phyloP scores from a whole-genome alignment of 2,113 vertebrate species.

The Crotalus horridus region DNA sequence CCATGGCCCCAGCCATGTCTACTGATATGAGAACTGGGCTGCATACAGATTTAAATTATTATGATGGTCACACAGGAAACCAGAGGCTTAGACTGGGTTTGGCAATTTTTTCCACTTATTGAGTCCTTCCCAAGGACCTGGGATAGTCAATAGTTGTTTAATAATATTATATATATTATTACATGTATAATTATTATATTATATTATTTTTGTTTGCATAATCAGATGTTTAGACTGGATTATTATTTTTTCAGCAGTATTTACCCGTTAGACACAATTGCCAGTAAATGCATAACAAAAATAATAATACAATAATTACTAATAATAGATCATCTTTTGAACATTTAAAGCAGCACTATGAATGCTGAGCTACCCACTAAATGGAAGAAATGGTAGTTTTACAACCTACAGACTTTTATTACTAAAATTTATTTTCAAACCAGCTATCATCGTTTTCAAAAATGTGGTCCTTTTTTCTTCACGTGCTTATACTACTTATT shows the following conservation, averaged over 20 bases:
- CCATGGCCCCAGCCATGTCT: not conserved
- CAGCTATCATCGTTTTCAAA: not conserved
- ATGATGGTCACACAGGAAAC: not conserved
- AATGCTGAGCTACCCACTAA: not conserved
- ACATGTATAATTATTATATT: too few species aligned
- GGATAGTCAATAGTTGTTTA: not conserved
- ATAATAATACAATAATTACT: not conserved
- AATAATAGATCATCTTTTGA: not conserved
- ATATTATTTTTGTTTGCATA: not conserved
- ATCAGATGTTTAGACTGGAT: not conserved
- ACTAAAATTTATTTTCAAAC: not conserved
- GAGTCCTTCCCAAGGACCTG: not conserved
- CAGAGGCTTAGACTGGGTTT: not conserved
- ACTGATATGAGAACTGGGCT: not conserved
- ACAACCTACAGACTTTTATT: not conserved
- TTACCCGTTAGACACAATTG: not conserved
- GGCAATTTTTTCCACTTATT: not conserved
- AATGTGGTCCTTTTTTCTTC: not conserved
- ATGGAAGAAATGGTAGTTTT: not conserved
- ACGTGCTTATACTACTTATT: not conserved
- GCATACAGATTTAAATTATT: not conserved
- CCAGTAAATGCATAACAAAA: not conserved
- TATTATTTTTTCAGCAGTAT: not conserved
- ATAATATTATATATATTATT: not conserved
- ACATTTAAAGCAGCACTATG: not conserved